A percentile compares a stretch with the other conserved stretches of the same genome.
These are phyloP conservation scores for Numenius phaeopus DNA, from an alignment of 2,797 vertebrate genomes.

Conservation along the genomic window DNA sequence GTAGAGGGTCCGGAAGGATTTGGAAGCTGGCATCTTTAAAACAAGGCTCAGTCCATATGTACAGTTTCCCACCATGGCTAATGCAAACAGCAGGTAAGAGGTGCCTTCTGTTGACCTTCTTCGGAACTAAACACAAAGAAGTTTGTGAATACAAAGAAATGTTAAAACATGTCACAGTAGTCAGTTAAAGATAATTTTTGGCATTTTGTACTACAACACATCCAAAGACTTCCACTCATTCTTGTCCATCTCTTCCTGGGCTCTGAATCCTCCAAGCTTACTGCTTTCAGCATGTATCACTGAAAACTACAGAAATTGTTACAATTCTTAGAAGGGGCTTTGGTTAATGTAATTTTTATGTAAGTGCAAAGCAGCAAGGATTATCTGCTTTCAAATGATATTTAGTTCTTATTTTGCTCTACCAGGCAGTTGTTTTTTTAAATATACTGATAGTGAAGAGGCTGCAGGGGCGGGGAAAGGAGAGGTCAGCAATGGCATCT, in stretches of 20 bases:
- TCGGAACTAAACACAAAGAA: constrained; percentile 62
- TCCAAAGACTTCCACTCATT: background rate
- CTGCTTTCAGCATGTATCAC: background rate
- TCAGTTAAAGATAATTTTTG: background rate
- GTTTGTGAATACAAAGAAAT: background rate
- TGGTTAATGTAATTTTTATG: background rate
- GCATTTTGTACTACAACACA: background rate
- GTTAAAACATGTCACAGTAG: background rate
- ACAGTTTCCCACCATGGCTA: constrained; percentile 80
- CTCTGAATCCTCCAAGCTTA: background rate
- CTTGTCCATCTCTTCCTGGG: background rate
- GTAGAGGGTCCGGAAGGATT: constrained; percentile 58
- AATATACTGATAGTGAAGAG: background rate
- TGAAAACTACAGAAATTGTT: background rate
- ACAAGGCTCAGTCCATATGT: constrained; percentile 76
- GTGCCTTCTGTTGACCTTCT: constrained; percentile 80
- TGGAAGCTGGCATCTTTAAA: constrained; percentile 75
- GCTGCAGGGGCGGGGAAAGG: background rate
- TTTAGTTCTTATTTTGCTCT: background rate
- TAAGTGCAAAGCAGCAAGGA: background rate
- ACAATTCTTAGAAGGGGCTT: background rate
- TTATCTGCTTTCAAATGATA: background rate
- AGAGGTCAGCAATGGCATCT: background rate
- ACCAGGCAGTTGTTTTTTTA: background rate
- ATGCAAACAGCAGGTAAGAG: constrained; percentile 78